Evolutionary conservation across 1,140 invertebrate species (phyloP).

Genomic region (Drosophila baimaii): DNA sequence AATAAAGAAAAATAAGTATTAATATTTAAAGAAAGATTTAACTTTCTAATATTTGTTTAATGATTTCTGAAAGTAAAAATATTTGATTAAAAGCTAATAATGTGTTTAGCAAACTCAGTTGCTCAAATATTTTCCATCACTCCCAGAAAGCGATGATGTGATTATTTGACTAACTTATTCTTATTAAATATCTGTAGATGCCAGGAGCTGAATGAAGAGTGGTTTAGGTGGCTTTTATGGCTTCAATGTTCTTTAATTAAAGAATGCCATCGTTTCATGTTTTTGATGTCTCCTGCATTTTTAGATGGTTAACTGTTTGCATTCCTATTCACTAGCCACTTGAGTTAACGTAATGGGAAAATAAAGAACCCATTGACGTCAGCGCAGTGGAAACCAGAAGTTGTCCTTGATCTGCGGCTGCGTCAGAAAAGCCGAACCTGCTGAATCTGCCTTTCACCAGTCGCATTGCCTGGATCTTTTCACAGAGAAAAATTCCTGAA

Average conservation of each 20-base stretch:
- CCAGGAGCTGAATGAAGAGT: background rate
- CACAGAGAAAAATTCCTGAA: background rate
- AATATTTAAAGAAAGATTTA: background rate
- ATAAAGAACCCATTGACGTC: constrained; percentile 42
- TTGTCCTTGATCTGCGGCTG: constrained; percentile 40
- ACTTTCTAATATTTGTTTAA: background rate
- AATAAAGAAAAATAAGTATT: too few species aligned
- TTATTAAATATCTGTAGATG: too few species aligned
- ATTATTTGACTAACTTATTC: background rate
- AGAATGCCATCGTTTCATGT: too few species aligned
- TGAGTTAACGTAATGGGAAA: background rate
- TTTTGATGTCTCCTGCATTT: background rate
- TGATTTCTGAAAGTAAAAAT: background rate
- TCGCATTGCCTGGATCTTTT: background rate
- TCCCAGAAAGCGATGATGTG: background rate
- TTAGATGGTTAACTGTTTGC: background rate
- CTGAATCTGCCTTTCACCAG: constrained; percentile 33
- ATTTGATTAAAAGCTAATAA: background rate
- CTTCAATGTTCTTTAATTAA: too few species aligned
- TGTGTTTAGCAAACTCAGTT: constrained; percentile 12
- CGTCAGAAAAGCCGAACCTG: constrained; percentile 20
- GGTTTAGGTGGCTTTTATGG: too few species aligned
- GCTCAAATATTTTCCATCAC: background rate
- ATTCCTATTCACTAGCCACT: too few species aligned
- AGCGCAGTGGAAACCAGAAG: constrained; percentile 3